Evolutionary conservation across 2,888 invertebrate species (phyloP), one percentile per base, ranked within the genome.

Genomic region (Eurois occulta): DNA sequence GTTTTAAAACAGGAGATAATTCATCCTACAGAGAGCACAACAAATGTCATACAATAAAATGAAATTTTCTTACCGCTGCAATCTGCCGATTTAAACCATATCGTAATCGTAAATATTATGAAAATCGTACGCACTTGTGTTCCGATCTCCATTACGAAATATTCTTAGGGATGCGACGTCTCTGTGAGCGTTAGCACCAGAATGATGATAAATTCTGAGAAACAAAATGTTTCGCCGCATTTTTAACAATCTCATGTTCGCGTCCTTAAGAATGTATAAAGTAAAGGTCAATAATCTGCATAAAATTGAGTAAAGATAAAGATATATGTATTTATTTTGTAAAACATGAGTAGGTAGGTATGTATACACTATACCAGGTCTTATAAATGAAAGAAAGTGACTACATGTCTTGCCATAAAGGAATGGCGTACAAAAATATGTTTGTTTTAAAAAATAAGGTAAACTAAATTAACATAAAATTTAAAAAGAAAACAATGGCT

Each of bases 101-200:
- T 55, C n/a, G 55, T n/a, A 24, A 65, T 28, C 1, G 55, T 35
- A 6, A 69, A 74, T 65, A 55, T 58, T 55, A 48, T 4, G 1
- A 79, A 16, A 24, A 79, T 43, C 1, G 24, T 46, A n/a, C 18
- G 38, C 43, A 55, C 41, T 18, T 24, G 32, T 32, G 21, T 35
- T 58, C 32, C 24, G 21, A 58, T 41, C 64, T 78, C 58, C 80
- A 80, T 80, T 28, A 18, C 32, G n/a, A 48, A 41, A 74, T 55
- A 41, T 68, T 55, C 16, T 1, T 1, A 78, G 21, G 55, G 35
- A 46, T 48, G 79, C 68, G 64, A 32, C 41, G 58, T 16, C 46
- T 76, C 32, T 32, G 0, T n/a, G 35, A 48, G 28, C 5, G 41
- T 41, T 28, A 69, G 10, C 74, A 64, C 64, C 2, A 7, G n/a